A percentile compares a stretch with the other conserved stretches of the same genome.
These are phyloP conservation scores for Xenotilapia leptura DNA, from an alignment of 2,113 vertebrate genomes.

Conservation along the genomic window DNA sequence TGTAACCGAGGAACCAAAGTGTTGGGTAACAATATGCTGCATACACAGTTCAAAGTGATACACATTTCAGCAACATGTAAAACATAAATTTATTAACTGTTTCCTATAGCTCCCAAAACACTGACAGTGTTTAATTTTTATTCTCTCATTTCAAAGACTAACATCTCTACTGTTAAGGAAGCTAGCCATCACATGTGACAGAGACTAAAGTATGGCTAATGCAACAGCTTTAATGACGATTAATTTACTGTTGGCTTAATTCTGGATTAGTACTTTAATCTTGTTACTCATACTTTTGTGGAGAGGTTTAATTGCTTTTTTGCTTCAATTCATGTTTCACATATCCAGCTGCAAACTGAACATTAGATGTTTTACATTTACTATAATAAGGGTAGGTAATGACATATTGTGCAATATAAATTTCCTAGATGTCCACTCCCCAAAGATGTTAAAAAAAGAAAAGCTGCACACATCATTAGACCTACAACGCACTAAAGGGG, in stretches of 20 bases:
- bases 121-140: not conserved
- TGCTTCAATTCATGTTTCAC: not conserved
- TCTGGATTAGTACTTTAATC: not conserved
- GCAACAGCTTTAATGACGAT: not conserved
- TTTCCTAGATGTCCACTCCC: not conserved
- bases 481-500: not conserved
- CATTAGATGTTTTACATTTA: not conserved
- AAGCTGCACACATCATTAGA: not conserved
- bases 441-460: not conserved
- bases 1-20: fast-evolving
- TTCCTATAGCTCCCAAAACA: not conserved
- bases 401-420: not conserved
- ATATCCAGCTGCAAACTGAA: not conserved
- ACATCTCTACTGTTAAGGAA: not conserved
- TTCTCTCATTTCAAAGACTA: not conserved
- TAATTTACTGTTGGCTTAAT: not conserved
- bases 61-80: not conserved
- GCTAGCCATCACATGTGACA: not conserved
- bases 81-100: not conserved
- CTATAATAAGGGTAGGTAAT: not conserved
- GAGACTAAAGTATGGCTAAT: not conserved
- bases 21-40: not conserved
- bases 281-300: not conserved
- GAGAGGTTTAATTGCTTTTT: not conserved
- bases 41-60: not conserved